Conservation (phyloP, 1,140 invertebrate species). For the Diabrotica virgifera region DNA sequence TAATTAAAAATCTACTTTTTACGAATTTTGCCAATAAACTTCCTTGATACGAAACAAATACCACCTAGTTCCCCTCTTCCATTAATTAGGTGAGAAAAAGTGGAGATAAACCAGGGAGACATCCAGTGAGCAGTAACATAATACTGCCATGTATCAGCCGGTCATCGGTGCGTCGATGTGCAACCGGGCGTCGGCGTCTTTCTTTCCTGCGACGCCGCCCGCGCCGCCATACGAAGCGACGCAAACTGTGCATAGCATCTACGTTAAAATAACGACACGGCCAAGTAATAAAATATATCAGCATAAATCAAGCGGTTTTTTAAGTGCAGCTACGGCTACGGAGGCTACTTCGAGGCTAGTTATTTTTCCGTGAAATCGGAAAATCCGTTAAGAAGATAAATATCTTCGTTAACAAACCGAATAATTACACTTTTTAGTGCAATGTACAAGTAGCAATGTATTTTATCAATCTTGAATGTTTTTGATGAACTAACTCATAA, state of each 20-base stretch:
- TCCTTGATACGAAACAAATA: too few species aligned
- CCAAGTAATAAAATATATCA: conserved; percentile 6
- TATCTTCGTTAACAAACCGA: too few species aligned
- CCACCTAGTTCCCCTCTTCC: too few species aligned
- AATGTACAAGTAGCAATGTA: too few species aligned
- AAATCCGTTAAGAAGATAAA: too few species aligned
- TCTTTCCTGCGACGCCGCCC: conserved; percentile 3
- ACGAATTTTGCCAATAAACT: too few species aligned
- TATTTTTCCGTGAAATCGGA: background rate
- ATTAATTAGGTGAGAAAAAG: background rate
- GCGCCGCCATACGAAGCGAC: conserved; percentile 7
- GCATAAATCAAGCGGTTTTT: conserved; percentile 10
- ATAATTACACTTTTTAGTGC: too few species aligned
- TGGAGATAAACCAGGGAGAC: background rate
- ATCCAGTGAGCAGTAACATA: background rate
- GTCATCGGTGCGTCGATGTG: conserved; percentile 11
- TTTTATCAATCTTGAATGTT: too few species aligned
- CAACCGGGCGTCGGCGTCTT: conserved; percentile 4
- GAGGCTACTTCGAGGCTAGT: background rate
- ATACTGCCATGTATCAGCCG: conserved; percentile 10
- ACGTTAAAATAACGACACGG: conserved; percentile 12
- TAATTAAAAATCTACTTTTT: too few species aligned
- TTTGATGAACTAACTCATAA: too few species aligned
- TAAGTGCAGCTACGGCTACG: too few species aligned
- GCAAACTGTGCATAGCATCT: conserved; percentile 16